Evolutionary conservation across 23 tunicate species (phyloP).

Genomic region (Phallusia fumigata): DNA sequence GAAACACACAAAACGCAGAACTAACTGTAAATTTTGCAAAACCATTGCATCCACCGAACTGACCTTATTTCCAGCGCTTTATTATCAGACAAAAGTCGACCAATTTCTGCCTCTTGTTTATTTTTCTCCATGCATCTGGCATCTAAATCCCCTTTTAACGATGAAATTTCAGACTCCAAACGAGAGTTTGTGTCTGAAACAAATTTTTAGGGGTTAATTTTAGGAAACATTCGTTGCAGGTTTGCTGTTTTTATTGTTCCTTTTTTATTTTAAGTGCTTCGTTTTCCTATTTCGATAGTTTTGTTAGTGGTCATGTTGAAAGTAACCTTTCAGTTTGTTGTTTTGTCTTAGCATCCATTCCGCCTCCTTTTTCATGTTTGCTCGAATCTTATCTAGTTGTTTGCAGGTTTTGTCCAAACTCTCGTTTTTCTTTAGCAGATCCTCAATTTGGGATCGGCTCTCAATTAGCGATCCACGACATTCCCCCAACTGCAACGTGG

Average conservation of each 20-base stretch:
- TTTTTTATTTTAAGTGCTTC: neutral
- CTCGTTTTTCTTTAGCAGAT: slow-evolving; percentile 18
- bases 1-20: no score
- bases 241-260: neutral
- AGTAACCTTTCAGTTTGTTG: slow-evolving; percentile 68
- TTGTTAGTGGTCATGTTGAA: neutral
- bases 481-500: slow-evolving; percentile 35
- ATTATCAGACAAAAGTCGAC: neutral
- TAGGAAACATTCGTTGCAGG: neutral
- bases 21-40: no score
- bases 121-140: neutral
- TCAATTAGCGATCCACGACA: slow-evolving; percentile 26
- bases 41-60: neutral
- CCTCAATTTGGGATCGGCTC: slow-evolving; percentile 22
- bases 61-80: neutral
- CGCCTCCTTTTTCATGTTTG: slow-evolving; percentile 66
- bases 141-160: neutral
- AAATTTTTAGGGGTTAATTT: neutral
- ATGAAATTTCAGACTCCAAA: slow-evolving; percentile 8
- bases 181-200: slow-evolving; percentile 26
- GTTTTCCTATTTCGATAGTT: neutral
- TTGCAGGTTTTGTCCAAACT: slow-evolving; percentile 28
- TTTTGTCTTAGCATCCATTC: slow-evolving; percentile 79
- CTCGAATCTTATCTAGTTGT: slow-evolving; percentile 36
- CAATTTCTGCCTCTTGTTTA: neutral